Evolutionary conservation across 2,113 vertebrate species (phyloP).

Genomic region (Peromyscus maniculatus): DNA sequence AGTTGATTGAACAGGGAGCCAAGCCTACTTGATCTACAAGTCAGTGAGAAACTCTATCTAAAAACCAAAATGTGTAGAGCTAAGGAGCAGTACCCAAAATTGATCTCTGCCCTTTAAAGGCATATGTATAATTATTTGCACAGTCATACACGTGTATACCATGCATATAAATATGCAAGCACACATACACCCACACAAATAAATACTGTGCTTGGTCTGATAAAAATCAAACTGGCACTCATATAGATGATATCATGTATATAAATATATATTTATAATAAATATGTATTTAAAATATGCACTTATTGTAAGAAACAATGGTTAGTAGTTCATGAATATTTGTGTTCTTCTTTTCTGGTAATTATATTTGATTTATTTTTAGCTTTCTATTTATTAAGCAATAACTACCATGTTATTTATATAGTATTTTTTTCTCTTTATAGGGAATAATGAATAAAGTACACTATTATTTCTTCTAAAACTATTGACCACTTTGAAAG

Average conservation of each 20-base stretch:
- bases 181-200: neutral
- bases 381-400: conserved; percentile 4
- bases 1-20: neutral
- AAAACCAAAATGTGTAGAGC: neutral
- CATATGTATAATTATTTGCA: neutral
- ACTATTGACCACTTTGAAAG: neutral
- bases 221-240: neutral
- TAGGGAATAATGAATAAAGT: neutral
- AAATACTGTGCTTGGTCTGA: conserved; percentile 14
- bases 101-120: neutral
- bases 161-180: neutral
- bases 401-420: conserved; percentile 5
- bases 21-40: neutral
- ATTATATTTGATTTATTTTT: conserved; percentile 33
- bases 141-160: neutral
- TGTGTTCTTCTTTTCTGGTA: neutral
- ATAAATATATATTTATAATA: neutral
- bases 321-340: neutral
- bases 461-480: conserved; percentile 40
- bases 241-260: neutral
- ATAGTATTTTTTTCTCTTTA: neutral
- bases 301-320: neutral
- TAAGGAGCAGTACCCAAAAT: neutral
- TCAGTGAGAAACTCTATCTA: no score
- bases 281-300: neutral